Evolutionary conservation across 2,888 invertebrate genomes (phyloP).

Genomic region (Sisyra terminalis): DNA sequence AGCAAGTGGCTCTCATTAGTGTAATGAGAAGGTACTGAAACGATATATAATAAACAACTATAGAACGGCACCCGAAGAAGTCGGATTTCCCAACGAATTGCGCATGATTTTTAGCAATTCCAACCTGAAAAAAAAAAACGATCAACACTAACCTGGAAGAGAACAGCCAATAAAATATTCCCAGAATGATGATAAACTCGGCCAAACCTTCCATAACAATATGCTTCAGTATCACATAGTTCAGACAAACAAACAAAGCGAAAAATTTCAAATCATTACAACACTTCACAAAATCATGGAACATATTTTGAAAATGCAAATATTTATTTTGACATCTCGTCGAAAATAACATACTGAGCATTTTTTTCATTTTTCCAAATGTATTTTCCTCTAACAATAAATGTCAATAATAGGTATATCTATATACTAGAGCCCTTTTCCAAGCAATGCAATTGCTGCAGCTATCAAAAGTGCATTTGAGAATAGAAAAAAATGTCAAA

Average conservation of each 20-base stretch:
- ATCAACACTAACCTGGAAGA: constrained; percentile 13
- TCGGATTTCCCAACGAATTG: too few species aligned
- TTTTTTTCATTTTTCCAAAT: not conserved
- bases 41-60: too few species aligned
- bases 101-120: too few species aligned
- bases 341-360: constrained; percentile 3
- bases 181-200: constrained; percentile 10
- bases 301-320: constrained; percentile 4
- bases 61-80: too few species aligned
- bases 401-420: too few species aligned
- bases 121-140: too few species aligned
- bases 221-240: constrained; percentile 3
- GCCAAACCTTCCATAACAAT: constrained; percentile 6
- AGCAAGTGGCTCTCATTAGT: too few species aligned
- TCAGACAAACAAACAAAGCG: not conserved
- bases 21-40: too few species aligned
- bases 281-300: not conserved
- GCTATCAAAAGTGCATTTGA: too few species aligned
- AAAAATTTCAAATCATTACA: constrained; percentile 4
- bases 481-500: too few species aligned
- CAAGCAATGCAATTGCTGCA: too few species aligned
- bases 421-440: too few species aligned
- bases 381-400: not conserved
- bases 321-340: constrained; percentile 2
- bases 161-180: constrained; percentile 21